Base-by-base conservation (phyloP, 2,888 invertebrate genomes). In the Amphipoea oculea region DNA sequence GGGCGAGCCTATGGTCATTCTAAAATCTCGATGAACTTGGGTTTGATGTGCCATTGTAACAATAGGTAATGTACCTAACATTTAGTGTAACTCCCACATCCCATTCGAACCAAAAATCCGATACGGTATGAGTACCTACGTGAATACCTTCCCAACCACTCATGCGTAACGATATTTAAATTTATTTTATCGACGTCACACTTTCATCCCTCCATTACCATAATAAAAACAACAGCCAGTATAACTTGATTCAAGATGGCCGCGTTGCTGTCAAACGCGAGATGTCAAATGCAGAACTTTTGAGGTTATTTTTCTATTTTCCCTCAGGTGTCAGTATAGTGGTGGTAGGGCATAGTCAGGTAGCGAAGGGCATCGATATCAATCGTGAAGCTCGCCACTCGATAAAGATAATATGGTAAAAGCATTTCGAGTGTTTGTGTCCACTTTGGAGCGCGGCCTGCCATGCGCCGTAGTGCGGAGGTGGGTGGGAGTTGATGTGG, bases 321-420 rank as follows among this genome's bases (percentile, higher is more conserved):
- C 20, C 62, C 57, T 23, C 29, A 3, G 76, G 17, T 86, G 65
- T 69, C 17, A 9, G 2, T 65, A 73, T 14, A 54, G 0, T 68
- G 83, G 83, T 69, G 17, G 20, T 7, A 4, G 48, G 63, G 63
- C 14, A 14, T 45, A 57, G 71, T 48, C 83, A 87, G 84, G 80
- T 84, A 87, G 87, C 73, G 65, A 84, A 74, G 87, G 84, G 45
- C 76, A 73, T 73, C 68, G 63, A 69, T 87, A 87, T 86, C 84
- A 89, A 83, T 76, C 69, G 75, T 57, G 78, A 71, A 77, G 79
- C 83, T 80, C 69, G 63, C 69, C 85, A 86, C 88, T 90, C 82
- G 72, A 87, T 83, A 77, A 66, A 87, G 91, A 91, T 91, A 92
- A 90, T 86, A 85, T 83, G 86, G 81, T 90, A 88, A 92, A 91